A percentile compares a stretch with the other conserved stretches of the same genome.
phyloP scores from a whole-genome alignment of 2,888 invertebrate genomes.

The Hirtodrosophila trivittata region DNA sequence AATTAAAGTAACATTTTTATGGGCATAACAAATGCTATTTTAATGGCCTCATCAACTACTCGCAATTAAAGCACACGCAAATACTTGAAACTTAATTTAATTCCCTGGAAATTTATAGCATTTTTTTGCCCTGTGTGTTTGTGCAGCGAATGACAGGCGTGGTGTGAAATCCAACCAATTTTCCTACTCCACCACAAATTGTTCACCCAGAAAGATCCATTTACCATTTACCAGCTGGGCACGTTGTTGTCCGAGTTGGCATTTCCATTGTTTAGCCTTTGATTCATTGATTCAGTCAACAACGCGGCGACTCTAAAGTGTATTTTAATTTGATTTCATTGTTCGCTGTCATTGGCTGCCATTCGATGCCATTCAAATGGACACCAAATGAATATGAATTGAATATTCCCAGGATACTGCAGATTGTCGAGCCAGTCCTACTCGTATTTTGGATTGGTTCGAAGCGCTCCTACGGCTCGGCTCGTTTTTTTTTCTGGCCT shows the following conservation, averaged over 20 bases:
- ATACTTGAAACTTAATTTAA: constrained; percentile 55
- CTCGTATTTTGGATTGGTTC: background rate
- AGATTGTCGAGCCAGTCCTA: background rate
- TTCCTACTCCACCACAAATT: background rate
- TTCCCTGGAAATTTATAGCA: constrained; percentile 45
- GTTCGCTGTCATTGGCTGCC: constrained; percentile 67
- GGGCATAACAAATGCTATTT: constrained; percentile 56
- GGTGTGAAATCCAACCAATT: too few relatives aligned
- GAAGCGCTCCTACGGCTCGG: background rate
- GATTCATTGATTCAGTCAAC: constrained; percentile 71
- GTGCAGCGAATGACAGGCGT: too few relatives aligned
- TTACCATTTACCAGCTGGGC: constrained; percentile 8
- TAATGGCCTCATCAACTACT: constrained; percentile 30
- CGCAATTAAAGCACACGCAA: constrained; percentile 53
- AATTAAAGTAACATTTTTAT: constrained; percentile 61
- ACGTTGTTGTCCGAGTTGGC: constrained; percentile 31
- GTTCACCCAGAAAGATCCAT: constrained; percentile 2
- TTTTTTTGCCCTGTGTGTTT: constrained; percentile 27
- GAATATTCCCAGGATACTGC: constrained; percentile 31
- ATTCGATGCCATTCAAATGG: constrained; percentile 43
- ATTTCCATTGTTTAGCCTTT: constrained; percentile 74
- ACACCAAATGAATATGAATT: constrained; percentile 74
- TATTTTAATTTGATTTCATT: constrained; percentile 79
- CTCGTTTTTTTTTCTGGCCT: background rate
- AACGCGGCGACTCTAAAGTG: constrained; percentile 58